Conservation (phyloP, 2,113 vertebrate species). For the Heteronetta atricapilla region DNA sequence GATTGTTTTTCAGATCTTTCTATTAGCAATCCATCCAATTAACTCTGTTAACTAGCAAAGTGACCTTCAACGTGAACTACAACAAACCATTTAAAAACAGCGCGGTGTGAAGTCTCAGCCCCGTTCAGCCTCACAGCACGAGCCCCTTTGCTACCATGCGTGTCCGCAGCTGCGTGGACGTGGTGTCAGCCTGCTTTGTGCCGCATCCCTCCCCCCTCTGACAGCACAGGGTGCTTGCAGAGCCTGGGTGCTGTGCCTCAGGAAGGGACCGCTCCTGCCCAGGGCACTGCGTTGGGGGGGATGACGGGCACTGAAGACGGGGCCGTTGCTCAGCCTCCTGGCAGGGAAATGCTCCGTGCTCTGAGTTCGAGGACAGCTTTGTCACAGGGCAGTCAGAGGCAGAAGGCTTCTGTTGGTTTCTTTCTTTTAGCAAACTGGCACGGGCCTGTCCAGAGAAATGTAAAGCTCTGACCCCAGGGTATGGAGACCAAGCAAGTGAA, state of each 20-base stretch:
- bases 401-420: neutral
- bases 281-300: neutral
- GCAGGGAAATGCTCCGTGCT: neutral
- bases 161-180: rapidly evolving
- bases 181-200: neutral
- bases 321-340: neutral
- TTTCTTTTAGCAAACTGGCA: neutral
- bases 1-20: neutral
- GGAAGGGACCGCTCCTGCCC: neutral
- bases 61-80: neutral
- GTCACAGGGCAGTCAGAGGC: neutral
- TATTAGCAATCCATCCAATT: neutral
- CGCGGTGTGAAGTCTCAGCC: neutral
- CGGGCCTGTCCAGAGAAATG: neutral
- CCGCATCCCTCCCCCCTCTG: neutral
- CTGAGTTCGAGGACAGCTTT: neutral
- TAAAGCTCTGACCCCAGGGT: neutral
- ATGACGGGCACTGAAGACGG: neutral
- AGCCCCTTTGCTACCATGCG: neutral
- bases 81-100: no score
- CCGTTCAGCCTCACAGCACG: neutral
- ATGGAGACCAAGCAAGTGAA: neutral
- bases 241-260: neutral
- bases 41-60: neutral
- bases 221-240: neutral